Conservation (phyloP, 2,888 invertebrate species). For the Agrochola macilenta region DNA sequence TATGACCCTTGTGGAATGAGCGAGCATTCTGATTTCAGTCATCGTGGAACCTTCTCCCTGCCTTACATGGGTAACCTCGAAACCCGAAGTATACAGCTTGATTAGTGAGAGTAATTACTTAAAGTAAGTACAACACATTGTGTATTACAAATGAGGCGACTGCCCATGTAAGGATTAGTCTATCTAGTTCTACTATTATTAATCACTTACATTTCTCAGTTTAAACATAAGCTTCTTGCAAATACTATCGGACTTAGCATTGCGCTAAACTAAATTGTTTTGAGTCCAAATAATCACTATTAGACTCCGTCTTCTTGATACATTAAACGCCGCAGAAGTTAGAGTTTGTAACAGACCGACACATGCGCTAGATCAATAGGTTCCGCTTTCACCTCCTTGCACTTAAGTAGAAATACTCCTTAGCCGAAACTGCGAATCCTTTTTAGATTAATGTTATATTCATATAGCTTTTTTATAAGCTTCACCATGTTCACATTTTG, state of each 20-base stretch:
- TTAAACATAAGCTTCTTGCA: background rate
- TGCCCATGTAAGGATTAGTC: background rate
- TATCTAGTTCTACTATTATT: slow-evolving; percentile 7
- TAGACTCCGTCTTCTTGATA: slow-evolving; percentile 10
- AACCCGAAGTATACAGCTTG: slow-evolving; percentile 15
- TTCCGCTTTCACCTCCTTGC: slow-evolving; percentile 42
- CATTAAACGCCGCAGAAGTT: slow-evolving; percentile 32
- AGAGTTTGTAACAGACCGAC: slow-evolving; percentile 20
- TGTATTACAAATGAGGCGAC: slow-evolving; percentile 25
- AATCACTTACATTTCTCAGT: background rate
- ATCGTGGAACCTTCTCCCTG: slow-evolving; percentile 14
- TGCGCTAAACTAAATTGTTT: background rate
- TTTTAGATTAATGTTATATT: slow-evolving; percentile 35
- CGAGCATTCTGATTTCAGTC: slow-evolving; percentile 35
- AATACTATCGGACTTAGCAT: background rate
- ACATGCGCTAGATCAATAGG: slow-evolving; percentile 55
- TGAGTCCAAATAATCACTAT: background rate
- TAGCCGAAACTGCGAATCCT: slow-evolving; percentile 37
- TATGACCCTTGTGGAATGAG: slow-evolving; percentile 47
- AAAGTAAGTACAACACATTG: slow-evolving; percentile 16
- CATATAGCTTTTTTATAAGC: slow-evolving; percentile 26
- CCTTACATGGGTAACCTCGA: slow-evolving; percentile 22
- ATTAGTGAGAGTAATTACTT: slow-evolving; percentile 43
- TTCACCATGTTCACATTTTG: slow-evolving; percentile 1
- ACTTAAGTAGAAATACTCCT: slow-evolving; percentile 33